Base-by-base conservation (phyloP, 2,797 vertebrate genomes). In the Gobionotothen gibberifrons region DNA sequence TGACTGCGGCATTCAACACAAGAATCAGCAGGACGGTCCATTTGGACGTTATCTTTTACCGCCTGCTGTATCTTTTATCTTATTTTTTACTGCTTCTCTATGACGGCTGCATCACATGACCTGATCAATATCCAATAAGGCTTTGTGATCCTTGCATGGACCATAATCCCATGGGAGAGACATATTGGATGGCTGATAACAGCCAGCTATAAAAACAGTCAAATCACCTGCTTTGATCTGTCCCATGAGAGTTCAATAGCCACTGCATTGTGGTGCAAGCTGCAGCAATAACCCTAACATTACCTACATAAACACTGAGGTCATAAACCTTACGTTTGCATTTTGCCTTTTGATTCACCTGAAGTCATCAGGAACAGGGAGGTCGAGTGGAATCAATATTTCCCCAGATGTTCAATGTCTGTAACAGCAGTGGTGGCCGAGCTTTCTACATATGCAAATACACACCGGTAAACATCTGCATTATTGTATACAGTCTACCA, bases 61-160 rank as follows among this genome's bases (percentile, higher is more conserved):
- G 52, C 72, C 82, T 79, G 85, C 78, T 77, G 62, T 69, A 64
- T 55, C 16, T 79, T 79, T 77, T 48, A 72, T 83, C 81, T 78
- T 64, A 56, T 85, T 82, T 72, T 72, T 42, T 74, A 63, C 52
- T 76, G 74, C 65, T 85, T 47, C 49, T 75, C 72, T 73, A 78
- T 71, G 40, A 70, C 49, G 72, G 59, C 74, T 11, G 29, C 77
- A 76, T 85, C 82, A 78, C 58, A 55, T 85, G 76, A 79, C 59
- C 51, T 85, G 74, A 93, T 95, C 92, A 88, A 94, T 93, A 93
- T 77, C 82, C 83, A 93, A 88, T 94, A 85, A 91, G 76, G 74
- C 82, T 87, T 74, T 74, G 60, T 85, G 85, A 87, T 86, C 83
- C 59, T 68, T 81, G 36, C 63, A 76, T 67, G 72, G 59, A 40